Conservation (phyloP, 2,888 invertebrate species). For the Meiosimyza decipiens region DNA sequence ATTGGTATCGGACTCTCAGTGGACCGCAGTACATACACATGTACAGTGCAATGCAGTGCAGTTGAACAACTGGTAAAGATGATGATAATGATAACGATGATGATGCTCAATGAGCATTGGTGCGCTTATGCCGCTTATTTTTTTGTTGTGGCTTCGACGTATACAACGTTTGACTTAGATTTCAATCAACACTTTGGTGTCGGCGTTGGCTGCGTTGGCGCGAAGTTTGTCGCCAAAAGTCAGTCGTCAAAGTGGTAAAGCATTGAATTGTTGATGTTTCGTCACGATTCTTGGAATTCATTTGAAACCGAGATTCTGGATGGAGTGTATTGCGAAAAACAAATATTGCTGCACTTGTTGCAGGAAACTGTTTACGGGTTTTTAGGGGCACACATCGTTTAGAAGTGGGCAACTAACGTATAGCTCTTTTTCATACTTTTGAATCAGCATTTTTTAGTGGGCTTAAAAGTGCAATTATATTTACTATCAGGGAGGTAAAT, state of each 20-base stretch:
- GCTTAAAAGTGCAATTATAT: too few species aligned
- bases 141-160: not conserved
- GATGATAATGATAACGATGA: constrained; percentile 25
- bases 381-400: not conserved
- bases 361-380: constrained; percentile 22
- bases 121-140: constrained; percentile 9
- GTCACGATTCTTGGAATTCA: constrained; percentile 63
- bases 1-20: too few species aligned
- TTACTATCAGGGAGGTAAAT: too few species aligned
- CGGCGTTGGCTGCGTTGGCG: constrained; percentile 22
- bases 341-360: constrained; percentile 37
- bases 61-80: not conserved
- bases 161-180: constrained; percentile 37
- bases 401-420: constrained; percentile 10
- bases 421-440: too few species aligned
- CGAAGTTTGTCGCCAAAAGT: constrained; percentile 40
- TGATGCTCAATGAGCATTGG: constrained; percentile 16
- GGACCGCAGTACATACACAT: not conserved
- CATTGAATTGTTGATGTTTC: constrained; percentile 56
- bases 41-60: not conserved
- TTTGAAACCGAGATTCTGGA: constrained; percentile 40
- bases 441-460: too few species aligned
- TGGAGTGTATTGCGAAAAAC: constrained; percentile 33
- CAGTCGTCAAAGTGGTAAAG: constrained; percentile 19
- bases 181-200: constrained; percentile 32